Base-by-base conservation (phyloP, 2,888 invertebrate species). In the Polylopha cassiicola region DNA sequence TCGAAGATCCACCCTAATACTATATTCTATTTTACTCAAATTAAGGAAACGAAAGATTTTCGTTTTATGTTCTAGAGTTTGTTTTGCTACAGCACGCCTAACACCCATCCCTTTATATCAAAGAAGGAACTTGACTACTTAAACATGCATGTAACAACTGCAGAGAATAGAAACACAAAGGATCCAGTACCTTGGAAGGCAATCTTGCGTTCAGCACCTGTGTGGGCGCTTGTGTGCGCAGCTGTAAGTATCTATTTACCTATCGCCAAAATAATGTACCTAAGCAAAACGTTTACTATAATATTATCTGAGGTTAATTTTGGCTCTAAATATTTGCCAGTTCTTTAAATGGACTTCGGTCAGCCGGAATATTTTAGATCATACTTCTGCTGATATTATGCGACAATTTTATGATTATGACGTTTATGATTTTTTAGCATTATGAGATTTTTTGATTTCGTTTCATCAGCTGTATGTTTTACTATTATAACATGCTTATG, bases 201-300 rank as follows among this genome's bases (percentile, higher is more conserved):
- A 0, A 88, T 92, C 22, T 56, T 89, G 0, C 87, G 76, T 0
- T 90, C 88, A 3, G 60, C 79, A 3, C 89, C 90, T 0, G 65
- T 91, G 46, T 87, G 89, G 80, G 90, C 90, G 0, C 55, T 91
- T 17, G 80, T 90, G 2, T 76, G 75, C 4, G 90, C 90, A 37
- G 89, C 89, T 48, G 60, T 62, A 38, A 75, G 75, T 50, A 11
- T 22, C 16, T 14, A 10, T 23, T 7, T 11, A 17, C n/a, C n/a
- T n/a, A n/a, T n/a, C n/a, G n/a, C n/a, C n/a, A n/a, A n/a, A n/a
- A n/a, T n/a, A n/a, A n/a, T n/a, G n/a, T n/a, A n/a, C n/a, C n/a
- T n/a, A n/a, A n/a, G n/a, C n/a, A n/a, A n/a, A n/a, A n/a, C n/a
- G n/a, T n/a, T n/a, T n/a, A 8, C 6, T 6, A 18, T 4, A 6